phyloP scores from a whole-genome alignment of 2,797 vertebrate genomes.

The Iguana delicatissima region DNA sequence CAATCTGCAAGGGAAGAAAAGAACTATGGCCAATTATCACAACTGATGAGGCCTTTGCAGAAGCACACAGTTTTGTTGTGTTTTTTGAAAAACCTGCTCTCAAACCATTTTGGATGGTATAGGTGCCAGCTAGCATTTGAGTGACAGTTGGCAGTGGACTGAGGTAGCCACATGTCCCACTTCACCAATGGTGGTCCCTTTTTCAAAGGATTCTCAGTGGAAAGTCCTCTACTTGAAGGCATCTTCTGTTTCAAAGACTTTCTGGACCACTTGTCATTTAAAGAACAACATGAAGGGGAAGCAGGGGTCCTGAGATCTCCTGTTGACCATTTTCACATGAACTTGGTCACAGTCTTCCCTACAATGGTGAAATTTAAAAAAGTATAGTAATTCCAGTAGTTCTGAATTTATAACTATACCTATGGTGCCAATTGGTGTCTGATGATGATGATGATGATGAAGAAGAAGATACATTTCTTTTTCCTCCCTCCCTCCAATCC shows the following conservation, averaged over 20 bases:
- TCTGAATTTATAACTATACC: not conserved
- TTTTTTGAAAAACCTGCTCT: not conserved
- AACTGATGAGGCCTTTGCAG: not conserved
- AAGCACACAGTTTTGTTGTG: not conserved
- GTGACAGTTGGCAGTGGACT: not conserved
- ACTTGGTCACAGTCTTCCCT: not conserved
- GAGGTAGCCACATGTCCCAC: not conserved
- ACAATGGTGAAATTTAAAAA: no score
- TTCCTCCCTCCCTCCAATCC: not conserved
- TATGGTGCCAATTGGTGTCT: not conserved
- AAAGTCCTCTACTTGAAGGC: not conserved
- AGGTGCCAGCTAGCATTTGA: not conserved
- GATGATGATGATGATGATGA: no score
- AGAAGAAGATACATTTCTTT: not conserved
- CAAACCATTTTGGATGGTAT: not conserved
- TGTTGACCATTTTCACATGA: not conserved
- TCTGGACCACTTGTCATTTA: not conserved
- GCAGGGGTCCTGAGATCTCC: not conserved
- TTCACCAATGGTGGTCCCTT: not conserved
- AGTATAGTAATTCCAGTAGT: not conserved
- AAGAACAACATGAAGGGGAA: not conserved
- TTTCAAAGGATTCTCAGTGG: not conserved
- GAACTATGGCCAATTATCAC: not conserved
- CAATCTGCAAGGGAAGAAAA: no score
- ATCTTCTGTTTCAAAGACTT: not conserved